These are phyloP conservation scores for Ondatra zibethicus DNA, from an alignment of 2,113 vertebrate species.

Conservation along the genomic window DNA sequence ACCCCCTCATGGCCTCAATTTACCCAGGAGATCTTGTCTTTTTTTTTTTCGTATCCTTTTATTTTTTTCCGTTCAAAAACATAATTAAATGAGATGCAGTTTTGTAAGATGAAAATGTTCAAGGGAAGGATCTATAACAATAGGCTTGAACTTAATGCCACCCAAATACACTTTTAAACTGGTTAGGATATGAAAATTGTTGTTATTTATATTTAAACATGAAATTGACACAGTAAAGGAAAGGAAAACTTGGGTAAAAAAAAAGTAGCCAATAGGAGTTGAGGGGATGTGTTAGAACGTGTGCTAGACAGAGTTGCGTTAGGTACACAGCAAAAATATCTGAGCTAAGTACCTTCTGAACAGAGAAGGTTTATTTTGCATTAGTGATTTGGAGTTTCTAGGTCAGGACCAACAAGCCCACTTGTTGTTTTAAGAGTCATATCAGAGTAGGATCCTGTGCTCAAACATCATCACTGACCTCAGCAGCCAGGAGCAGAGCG, in stretches of 20 bases:
- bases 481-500: not conserved
- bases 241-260: not conserved
- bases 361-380: not conserved
- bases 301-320: not conserved
- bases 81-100: conserved; percentile 8
- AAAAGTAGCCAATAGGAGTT: not conserved
- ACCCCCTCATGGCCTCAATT: too few relatives aligned
- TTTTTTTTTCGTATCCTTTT: too few relatives aligned
- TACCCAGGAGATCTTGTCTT: too few relatives aligned
- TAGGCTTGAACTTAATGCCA: not conserved
- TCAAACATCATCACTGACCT: not conserved
- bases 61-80: too few relatives aligned
- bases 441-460: not conserved
- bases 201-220: not conserved
- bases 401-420: too few relatives aligned
- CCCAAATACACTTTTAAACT: not conserved
- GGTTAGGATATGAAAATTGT: not conserved
- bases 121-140: not conserved
- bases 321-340: not conserved
- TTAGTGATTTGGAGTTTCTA: not conserved
- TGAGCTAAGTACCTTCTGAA: not conserved
- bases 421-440: not conserved
- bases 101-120: conserved; percentile 9
- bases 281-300: not conserved
- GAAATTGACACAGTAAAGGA: not conserved